Percentiles rank a stretch among this genome's conserved stretches.
These are phyloP conservation scores for Microcebus murinus DNA, from an alignment of 2,113 vertebrate species.

Conservation along the genomic window DNA sequence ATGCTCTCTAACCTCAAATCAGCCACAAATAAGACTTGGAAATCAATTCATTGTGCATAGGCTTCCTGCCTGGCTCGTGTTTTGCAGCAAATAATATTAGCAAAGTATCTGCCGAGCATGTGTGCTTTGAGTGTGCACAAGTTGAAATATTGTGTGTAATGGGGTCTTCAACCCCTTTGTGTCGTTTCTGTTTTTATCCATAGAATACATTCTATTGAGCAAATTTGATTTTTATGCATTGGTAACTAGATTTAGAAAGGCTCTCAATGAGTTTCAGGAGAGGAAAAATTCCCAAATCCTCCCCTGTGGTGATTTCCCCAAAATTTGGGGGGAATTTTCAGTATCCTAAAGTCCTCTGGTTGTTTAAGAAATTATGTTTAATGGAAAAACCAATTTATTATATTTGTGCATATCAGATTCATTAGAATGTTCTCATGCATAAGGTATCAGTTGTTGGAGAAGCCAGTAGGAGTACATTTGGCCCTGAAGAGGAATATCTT, in stretches of 20 bases:
- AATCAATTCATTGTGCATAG: slow-evolving; percentile 82
- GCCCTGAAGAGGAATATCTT: slow-evolving; percentile 53
- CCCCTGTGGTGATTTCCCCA: neutral
- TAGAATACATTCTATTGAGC: slow-evolving; percentile 63
- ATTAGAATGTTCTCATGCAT: slow-evolving; percentile 62
- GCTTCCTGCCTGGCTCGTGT: slow-evolving; percentile 83
- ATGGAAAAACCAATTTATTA: slow-evolving; percentile 33
- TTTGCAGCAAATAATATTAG: slow-evolving; percentile 84
- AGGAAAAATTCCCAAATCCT: neutral
- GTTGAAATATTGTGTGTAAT: slow-evolving; percentile 68
- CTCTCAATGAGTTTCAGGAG: neutral
- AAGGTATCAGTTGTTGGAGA: slow-evolving; percentile 43
- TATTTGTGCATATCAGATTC: slow-evolving; percentile 57
- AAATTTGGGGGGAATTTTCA: slow-evolving; percentile 37
- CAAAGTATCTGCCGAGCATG: slow-evolving; percentile 82
- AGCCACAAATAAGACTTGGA: slow-evolving; percentile 84
- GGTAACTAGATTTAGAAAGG: slow-evolving; percentile 52
- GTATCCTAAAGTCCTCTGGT: neutral
- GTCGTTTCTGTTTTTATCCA: slow-evolving; percentile 65
- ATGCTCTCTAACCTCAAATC: slow-evolving; percentile 83
- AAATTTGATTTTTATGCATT: slow-evolving; percentile 75
- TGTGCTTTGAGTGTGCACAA: slow-evolving; percentile 82
- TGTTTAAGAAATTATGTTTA: slow-evolving; percentile 57
- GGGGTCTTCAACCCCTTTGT: slow-evolving; percentile 71
- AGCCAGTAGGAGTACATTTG: slow-evolving; percentile 19